Conservation (phyloP, 2,113 vertebrate species). For the Miniopterus natalensis region DNA sequence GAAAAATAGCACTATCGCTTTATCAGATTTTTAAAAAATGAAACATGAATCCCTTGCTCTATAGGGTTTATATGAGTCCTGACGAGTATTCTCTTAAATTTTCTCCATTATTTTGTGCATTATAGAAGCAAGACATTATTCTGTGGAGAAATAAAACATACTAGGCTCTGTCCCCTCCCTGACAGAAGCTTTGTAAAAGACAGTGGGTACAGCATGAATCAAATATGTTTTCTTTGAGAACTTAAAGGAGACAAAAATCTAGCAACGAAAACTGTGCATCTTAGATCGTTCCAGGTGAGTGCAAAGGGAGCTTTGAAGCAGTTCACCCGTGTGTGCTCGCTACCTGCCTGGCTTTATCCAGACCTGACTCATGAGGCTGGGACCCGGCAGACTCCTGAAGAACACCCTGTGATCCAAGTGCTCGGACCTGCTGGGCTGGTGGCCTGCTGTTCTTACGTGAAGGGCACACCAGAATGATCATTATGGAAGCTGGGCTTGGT, state of each 20-base stretch:
- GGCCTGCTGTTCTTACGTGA: neutral
- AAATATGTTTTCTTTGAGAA: neutral
- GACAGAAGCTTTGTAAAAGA: constrained; percentile 12
- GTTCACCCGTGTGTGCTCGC: neutral
- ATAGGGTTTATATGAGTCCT: neutral
- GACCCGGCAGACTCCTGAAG: neutral
- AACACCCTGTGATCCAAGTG: neutral
- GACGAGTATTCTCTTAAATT: neutral
- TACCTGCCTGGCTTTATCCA: constrained; percentile 22
- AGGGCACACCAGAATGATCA: constrained; percentile 4
- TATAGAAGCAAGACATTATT: neutral
- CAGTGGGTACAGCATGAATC: neutral
- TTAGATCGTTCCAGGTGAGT: neutral
- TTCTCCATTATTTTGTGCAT: neutral
- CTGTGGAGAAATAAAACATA: neutral
- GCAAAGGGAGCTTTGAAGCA: neutral
- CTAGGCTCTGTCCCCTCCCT: neutral
- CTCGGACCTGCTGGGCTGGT: neutral
- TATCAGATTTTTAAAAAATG: neutral
- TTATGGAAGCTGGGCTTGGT: neutral
- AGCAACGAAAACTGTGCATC: neutral
- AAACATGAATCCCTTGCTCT: neutral
- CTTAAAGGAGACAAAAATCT: neutral
- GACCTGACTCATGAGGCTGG: neutral
- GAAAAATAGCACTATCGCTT: neutral